Conservation (phyloP, 2,797 vertebrate genomes). For the Mallotus villosus region DNA sequence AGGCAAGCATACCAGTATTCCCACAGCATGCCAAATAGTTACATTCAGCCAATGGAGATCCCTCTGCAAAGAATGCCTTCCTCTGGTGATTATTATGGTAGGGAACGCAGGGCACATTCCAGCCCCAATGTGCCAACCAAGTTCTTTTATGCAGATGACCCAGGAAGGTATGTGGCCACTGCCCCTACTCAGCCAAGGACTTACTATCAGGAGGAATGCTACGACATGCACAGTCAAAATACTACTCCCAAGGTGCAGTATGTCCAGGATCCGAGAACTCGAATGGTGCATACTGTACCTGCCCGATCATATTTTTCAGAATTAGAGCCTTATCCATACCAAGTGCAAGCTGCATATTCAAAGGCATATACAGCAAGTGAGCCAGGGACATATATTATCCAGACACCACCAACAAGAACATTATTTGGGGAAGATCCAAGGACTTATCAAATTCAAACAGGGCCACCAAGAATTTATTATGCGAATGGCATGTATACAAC, state of each 20-base stretch:
- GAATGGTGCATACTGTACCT: constrained; percentile 71
- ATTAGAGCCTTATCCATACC: constrained; percentile 70
- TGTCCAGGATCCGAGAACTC: constrained; percentile 78
- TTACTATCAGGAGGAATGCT: constrained; percentile 76
- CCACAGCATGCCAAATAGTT: constrained; percentile 78
- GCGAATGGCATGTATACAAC: constrained; percentile 75
- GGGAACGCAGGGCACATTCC: constrained; percentile 82
- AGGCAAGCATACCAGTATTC: constrained; percentile 78
- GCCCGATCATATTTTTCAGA: constrained; percentile 79
- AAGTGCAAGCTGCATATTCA: constrained; percentile 70
- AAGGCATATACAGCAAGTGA: constrained; percentile 80
- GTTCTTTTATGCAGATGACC: constrained; percentile 89
- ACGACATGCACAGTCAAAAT: constrained; percentile 70
- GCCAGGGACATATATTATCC: constrained; percentile 83
- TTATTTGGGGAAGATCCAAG: constrained; percentile 84
- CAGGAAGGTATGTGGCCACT: constrained; percentile 75
- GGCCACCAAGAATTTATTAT: constrained; percentile 80
- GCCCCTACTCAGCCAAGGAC: constrained; percentile 72
- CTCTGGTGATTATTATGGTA: constrained; percentile 75
- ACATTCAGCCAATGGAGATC: constrained; percentile 73
- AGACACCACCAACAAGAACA: constrained; percentile 84
- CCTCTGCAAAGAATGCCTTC: constrained; percentile 79
- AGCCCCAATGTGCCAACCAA: constrained; percentile 83
- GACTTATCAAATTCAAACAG: constrained; percentile 78
- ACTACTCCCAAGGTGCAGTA: constrained; percentile 77